Evolutionary conservation across 2,888 invertebrate species (phyloP), one percentile per base, ranked within the genome.

Genomic region (Epirrita christyi): DNA sequence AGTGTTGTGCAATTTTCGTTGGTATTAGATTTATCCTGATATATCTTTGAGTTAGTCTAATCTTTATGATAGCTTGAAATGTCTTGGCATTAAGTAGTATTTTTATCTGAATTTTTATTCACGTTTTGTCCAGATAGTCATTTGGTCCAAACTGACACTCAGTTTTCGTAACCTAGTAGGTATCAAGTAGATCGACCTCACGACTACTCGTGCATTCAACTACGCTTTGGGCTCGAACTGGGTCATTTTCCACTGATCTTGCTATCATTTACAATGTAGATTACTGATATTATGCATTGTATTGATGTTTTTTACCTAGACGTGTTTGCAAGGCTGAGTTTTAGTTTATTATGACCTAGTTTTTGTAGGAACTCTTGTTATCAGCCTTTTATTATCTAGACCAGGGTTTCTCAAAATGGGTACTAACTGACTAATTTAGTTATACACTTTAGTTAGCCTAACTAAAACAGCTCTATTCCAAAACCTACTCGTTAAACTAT

Each of bases 241-340:
- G 76, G 75, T 63, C 76, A 68, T 67, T 70, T 67, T 67, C 59
- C 55, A 67, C 63, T 67, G 70, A 68, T 75, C 74, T 72, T 58
- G 64, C 69, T 74, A 68, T 67, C 58, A 55, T 58, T 61, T 28
- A 32, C 41, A 32, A 48, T 41, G 11, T 14, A 43, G 48, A 55
- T 55, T 29, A 49, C 43, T n/a, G 38, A 38, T 49, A 49, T 28
- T 21, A 40, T 52, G 43, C 48, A 55, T 48, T 55, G 8, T 42
- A 34, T 41, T 32, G n/a, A 41, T 32, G 40, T 41, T 40, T 13
- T n/a, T 5, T 32, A 32, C 47, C 36, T 45, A 15, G 11, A 37
- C 44, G 45, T 32, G 5, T 37, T 32, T 34, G 41, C 42, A 54
- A 48, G 54, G 37, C 34, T 38, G 42, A 15, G 28, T 28, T 47